phyloP scores from a whole-genome alignment of 1,140 invertebrate genomes.

The Drosophila pseudoobscura region DNA sequence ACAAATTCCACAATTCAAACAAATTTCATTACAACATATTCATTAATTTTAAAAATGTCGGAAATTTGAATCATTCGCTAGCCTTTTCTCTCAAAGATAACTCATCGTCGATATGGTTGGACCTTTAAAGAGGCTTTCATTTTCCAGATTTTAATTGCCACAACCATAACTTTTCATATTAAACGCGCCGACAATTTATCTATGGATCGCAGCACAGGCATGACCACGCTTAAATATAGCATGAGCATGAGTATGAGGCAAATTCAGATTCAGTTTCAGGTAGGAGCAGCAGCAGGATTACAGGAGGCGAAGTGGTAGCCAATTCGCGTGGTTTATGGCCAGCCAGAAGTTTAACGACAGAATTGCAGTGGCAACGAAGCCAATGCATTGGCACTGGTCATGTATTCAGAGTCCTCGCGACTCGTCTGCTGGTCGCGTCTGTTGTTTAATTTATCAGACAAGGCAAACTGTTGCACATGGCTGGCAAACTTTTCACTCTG shows the following conservation, averaged over 20 bases:
- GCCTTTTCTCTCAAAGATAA: too few species aligned
- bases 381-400: conserved; percentile 34
- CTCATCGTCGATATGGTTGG: conserved; percentile 10
- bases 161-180: conserved; percentile 76
- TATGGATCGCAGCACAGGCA: conserved; percentile 63
- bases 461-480: conserved; percentile 69
- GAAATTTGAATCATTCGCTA: too few species aligned
- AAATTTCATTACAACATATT: too few species aligned
- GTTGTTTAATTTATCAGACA: conserved; percentile 76
- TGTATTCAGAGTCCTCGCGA: conserved; percentile 22
- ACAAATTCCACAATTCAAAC: neutral
- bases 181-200: conserved; percentile 73
- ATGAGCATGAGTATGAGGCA: conserved; percentile 46
- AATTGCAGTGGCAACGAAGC: conserved; percentile 39
- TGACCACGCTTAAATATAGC: conserved; percentile 73
- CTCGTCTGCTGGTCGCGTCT: conserved; percentile 27
- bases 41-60: too few species aligned
- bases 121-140: conserved; percentile 34
- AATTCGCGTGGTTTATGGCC: conserved; percentile 64
- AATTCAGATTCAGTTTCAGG: conserved; percentile 27
- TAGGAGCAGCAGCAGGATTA: conserved; percentile 19
- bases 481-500: neutral
- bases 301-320: conserved; percentile 10
- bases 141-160: conserved; percentile 59
- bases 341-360: conserved; percentile 57